Percentiles rank a stretch among this genome's conserved stretches.
Evolutionary conservation across 2,888 invertebrate species (phyloP).

Genomic region (Tiliacea citrago): DNA sequence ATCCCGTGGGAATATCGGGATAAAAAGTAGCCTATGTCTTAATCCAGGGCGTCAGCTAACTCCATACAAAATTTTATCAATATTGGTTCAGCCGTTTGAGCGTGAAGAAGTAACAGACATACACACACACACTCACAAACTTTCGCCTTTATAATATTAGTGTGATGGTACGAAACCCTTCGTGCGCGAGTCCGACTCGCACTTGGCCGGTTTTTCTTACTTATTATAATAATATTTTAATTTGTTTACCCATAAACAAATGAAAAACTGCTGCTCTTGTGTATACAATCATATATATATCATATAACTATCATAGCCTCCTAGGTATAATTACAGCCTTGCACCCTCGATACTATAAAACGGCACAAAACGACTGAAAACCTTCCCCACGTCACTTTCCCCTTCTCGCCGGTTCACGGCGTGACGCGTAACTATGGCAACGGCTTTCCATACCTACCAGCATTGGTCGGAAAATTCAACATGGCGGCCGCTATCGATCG

Average conservation of each 20-base stretch:
- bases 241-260: neutral
- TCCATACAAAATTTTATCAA: too few relatives aligned
- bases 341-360: constrained; percentile 62
- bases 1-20: too few relatives aligned
- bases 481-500: constrained; percentile 89
- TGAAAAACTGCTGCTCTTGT: neutral
- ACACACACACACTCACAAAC: too few relatives aligned
- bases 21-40: too few relatives aligned
- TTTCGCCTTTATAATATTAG: too few relatives aligned
- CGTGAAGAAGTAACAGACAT: too few relatives aligned
- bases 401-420: constrained; percentile 76
- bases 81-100: too few relatives aligned
- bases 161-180: too few relatives aligned
- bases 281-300: constrained; percentile 27
- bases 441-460: constrained; percentile 87
- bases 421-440: constrained; percentile 82
- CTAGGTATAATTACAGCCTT: constrained; percentile 61
- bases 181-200: too few relatives aligned
- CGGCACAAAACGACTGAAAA: constrained; percentile 69
- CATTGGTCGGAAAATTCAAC: constrained; percentile 91
- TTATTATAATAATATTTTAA: neutral
- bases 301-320: constrained; percentile 11
- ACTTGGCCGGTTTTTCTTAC: too few relatives aligned
- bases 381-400: constrained; percentile 86
- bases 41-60: too few relatives aligned